Conservation (phyloP, 2,797 vertebrate genomes). For the Melanotaenia parkinsoni region DNA sequence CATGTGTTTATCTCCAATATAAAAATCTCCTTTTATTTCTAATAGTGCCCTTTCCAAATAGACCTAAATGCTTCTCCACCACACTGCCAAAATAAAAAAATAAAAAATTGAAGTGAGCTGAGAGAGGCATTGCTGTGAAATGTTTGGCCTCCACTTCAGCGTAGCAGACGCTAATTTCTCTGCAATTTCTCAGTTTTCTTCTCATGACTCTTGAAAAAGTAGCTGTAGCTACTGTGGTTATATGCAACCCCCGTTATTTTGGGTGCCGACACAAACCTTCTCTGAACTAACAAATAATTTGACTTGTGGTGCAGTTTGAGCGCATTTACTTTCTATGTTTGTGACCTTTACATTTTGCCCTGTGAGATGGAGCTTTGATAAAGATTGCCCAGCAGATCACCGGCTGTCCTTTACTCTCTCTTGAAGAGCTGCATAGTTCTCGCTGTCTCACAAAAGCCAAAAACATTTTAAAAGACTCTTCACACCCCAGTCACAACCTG, state of each 20-base stretch:
- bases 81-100: background rate
- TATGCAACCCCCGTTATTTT: background rate
- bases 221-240: background rate
- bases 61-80: slow-evolving; percentile 30
- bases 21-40: slow-evolving; percentile 37
- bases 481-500: no score
- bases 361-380: background rate
- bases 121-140: slow-evolving; percentile 34
- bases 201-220: background rate
- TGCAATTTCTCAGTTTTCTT: background rate
- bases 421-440: no score
- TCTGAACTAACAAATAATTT: background rate
- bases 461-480: no score
- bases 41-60: slow-evolving; percentile 37
- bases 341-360: background rate
- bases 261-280: background rate
- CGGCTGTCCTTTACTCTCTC: no score
- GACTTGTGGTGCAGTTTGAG: slow-evolving; percentile 9
- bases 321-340: background rate
- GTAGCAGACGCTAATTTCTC: slow-evolving; percentile 8
- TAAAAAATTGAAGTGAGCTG: slow-evolving; percentile 10
- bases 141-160: background rate
- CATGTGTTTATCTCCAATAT: slow-evolving; percentile 46
- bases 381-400: no score
- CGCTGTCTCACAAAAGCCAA: no score